A percentile compares a stretch with the other conserved stretches of the same genome.
These are phyloP conservation scores for Bolborhynchus lineola DNA, from an alignment of 2,113 vertebrate species.

Conservation along the genomic window DNA sequence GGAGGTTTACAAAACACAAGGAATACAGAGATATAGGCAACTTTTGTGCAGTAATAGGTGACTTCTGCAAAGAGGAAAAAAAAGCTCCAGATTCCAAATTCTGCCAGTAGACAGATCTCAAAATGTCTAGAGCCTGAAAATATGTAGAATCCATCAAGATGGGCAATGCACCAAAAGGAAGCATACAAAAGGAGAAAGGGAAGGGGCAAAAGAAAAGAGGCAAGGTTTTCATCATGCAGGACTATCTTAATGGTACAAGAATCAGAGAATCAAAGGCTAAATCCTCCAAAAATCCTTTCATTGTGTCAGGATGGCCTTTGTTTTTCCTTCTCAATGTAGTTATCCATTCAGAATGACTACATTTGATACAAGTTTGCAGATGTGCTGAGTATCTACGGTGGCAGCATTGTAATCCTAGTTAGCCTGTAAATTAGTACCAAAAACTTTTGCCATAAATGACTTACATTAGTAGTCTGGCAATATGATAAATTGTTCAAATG, in stretches of 20 bases:
- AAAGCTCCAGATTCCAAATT: not conserved
- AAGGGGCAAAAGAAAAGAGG: not conserved
- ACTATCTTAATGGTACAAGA: not conserved
- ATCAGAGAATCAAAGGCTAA: not conserved
- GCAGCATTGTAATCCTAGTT: not conserved
- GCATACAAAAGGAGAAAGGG: not conserved
- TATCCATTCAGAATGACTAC: not conserved
- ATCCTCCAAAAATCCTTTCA: not conserved
- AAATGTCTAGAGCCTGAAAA: not conserved
- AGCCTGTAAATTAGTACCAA: not conserved
- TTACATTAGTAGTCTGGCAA: not conserved
- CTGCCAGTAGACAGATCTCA: not conserved
- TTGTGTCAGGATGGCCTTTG: not conserved
- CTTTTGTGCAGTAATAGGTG: not conserved
- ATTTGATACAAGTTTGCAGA: not conserved
- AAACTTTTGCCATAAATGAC: not conserved
- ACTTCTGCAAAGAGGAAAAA: not conserved
- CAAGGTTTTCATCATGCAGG: not conserved
- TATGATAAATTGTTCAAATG: not conserved
- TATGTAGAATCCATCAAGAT: fast-evolving
- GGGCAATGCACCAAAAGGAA: not conserved
- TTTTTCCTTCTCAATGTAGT: not conserved
- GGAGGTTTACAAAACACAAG: fast-evolving
- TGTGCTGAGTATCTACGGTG: fast-evolving
- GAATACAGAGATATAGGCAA: fast-evolving